A percentile compares a stretch with the other conserved stretches of the same genome.
phyloP scores from a whole-genome alignment of 2,888 invertebrate species.

The Hymenopus coronatus region DNA sequence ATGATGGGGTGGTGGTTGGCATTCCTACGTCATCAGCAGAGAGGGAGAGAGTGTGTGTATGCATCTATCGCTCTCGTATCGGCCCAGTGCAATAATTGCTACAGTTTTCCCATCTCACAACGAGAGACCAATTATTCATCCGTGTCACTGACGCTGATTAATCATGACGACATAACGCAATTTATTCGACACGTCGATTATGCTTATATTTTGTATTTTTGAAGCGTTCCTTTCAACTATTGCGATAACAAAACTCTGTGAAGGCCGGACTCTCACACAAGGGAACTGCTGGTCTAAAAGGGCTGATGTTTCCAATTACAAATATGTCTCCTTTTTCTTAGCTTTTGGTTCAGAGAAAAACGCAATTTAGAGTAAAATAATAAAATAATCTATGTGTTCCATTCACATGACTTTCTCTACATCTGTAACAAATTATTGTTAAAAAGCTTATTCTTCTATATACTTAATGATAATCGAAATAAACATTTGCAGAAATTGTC shows the following conservation, averaged over 20 bases:
- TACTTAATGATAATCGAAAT: too few species aligned
- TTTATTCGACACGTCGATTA: neutral
- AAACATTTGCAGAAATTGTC: too few species aligned
- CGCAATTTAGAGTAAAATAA: too few species aligned
- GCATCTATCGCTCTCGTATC: neutral
- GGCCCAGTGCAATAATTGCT: neutral
- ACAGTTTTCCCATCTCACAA: neutral
- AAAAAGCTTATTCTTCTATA: too few species aligned
- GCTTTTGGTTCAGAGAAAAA: neutral
- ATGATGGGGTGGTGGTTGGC: too few species aligned
- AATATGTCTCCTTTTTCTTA: neutral
- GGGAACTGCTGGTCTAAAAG: neutral
- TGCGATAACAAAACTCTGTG: neutral
- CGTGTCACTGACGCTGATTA: neutral
- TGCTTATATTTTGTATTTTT: neutral
- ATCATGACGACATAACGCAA: neutral
- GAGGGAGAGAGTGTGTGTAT: too few species aligned
- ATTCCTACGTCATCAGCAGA: too few species aligned
- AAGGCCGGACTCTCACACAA: neutral
- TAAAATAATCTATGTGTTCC: too few species aligned
- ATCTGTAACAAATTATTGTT: too few species aligned
- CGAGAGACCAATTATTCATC: neutral
- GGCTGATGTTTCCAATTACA: neutral
- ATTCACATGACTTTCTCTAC: too few species aligned
- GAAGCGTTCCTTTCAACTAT: neutral